Evolutionary conservation across 2,888 invertebrate species (phyloP), one percentile per base, ranked within the genome.

Genomic region (Eupithecia insigniata): DNA sequence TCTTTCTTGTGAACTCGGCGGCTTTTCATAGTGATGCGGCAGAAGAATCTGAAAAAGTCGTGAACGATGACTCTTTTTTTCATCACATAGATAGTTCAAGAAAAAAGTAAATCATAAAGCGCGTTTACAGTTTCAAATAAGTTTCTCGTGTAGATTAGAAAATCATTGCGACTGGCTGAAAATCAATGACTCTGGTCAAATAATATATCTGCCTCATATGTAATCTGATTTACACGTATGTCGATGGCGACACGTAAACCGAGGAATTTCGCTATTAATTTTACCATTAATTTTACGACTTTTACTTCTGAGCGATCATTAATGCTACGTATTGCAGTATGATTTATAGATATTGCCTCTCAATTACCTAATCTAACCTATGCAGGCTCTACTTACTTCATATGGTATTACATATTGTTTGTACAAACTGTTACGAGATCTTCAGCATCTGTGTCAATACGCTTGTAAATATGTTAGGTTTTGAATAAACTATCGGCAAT

Each of bases 291-390:
- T 32, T 32, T 69, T 26, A 62, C 32, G 14, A 36, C 75, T 74
- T 77, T 75, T 72, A 75, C 75, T 68, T 65, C 68, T 67, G 72
- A 76, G 72, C 75, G 74, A 80, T 78, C 77, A 77, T 76, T 75
- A 75, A 76, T 76, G 36, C 51, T 64, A 64, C 18, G 64, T 30
- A 72, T 75, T 75, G 78, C 66, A 73, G 77, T 73, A 73, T 79
- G 78, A 80, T 79, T 79, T 78, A 79, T 78, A 73, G 73, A 67
- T 69, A 73, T 74, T 75, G 73, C 65, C 51, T 78, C 46, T 74
- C 72, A 69, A 72, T 76, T 77, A 71, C 72, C 67, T 73, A 75
- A 77, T 71, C 69, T 69, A 43, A 78, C 72, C 70, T 72, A 46
- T 75, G 69, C 73, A 66, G 68, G 72, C 70, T 69, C 61, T 58